Base-by-base conservation (phyloP, 2,113 vertebrate genomes). In the Zootoca vivipara region DNA sequence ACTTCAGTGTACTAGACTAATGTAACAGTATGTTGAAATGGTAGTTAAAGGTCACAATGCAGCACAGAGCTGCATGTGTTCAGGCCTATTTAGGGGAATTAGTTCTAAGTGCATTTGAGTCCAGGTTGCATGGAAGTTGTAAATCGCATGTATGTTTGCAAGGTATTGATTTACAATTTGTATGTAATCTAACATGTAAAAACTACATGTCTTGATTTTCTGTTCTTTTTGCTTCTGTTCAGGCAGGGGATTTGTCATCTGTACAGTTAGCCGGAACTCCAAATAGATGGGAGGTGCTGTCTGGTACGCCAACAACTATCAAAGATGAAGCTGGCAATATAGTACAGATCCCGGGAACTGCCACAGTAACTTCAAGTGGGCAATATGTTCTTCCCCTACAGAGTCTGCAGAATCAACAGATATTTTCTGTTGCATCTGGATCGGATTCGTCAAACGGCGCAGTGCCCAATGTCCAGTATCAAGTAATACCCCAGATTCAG, bases 401-500 rank as follows among this genome's bases (percentile, higher is more conserved):
- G 95, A 98, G 98, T 97, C 96, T 99, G 95, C 98, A 99, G 95
- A 99, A 98, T 97, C 99, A 99, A 93, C 97, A 98, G 94, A 98
- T 99, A 94, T 99, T 99, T 97, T 97, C 97, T 95, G 98, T 99
- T 96, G 98, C 98, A 73, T 97, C 98, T 91, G 98, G 98, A 97
- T 98, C 97, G 80, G 98, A 99, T 92, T 95, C 97, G 88, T 98
- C 98, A 94, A 97, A 98, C 97, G 98, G 98, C 96, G 97, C 98
- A 96, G 98, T 99, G 97, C 98, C 99, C 97, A 99, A 97, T 92
- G 98, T 99, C 96, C 99, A 99, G 86, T 99, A 99, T 97, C 99
- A 99, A 98, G 98, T 99, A 96, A 99, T 99, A 97, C 99, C 99
- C 97, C 99, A 99, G 96, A 98, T 99, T 96, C 99, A 99, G 96